These are phyloP conservation scores for Tonatia bakeri DNA, from an alignment of 2,113 vertebrate species.

Conservation along the genomic window DNA sequence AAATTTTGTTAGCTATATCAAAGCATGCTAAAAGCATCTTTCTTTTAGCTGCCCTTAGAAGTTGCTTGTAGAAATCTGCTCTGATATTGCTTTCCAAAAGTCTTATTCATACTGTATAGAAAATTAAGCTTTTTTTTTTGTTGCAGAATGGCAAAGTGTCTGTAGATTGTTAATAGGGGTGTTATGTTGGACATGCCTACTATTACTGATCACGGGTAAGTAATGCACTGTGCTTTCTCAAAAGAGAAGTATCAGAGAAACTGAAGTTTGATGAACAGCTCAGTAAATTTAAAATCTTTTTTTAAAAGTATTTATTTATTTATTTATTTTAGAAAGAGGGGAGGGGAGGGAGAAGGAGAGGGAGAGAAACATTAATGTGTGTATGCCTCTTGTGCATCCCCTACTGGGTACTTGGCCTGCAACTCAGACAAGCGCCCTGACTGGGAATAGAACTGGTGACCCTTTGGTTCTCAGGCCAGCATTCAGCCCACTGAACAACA, in stretches of 20 bases:
- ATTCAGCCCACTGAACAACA: no score
- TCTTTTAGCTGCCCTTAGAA: constrained; percentile 48
- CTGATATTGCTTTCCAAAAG: constrained; percentile 60
- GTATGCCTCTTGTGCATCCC: no score
- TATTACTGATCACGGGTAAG: constrained; percentile 27
- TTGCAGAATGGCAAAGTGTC: constrained; percentile 40
- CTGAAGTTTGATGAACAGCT: constrained; percentile 29
- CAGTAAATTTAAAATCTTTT: constrained; percentile 9
- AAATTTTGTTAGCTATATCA: constrained; percentile 51
- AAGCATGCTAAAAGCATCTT: constrained; percentile 59
- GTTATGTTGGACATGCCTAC: constrained; percentile 10
- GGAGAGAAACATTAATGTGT: no score
- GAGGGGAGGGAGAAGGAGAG: no score
- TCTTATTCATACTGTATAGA: constrained; percentile 34
- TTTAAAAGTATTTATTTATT: no score
- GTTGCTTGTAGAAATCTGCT: constrained; percentile 53
- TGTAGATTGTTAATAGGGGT: constrained; percentile 26
- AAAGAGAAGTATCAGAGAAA: background rate
- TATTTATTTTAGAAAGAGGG: no score
- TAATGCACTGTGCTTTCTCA: constrained; percentile 29
- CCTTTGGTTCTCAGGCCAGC: no score
- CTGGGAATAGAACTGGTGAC: no score
- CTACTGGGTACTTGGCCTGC: no score
- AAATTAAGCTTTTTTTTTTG: constrained; percentile 52
- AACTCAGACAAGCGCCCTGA: no score